These are phyloP conservation scores for Hemicrepidius hirtus DNA, from an alignment of 2,888 invertebrate genomes.

Conservation along the genomic window DNA sequence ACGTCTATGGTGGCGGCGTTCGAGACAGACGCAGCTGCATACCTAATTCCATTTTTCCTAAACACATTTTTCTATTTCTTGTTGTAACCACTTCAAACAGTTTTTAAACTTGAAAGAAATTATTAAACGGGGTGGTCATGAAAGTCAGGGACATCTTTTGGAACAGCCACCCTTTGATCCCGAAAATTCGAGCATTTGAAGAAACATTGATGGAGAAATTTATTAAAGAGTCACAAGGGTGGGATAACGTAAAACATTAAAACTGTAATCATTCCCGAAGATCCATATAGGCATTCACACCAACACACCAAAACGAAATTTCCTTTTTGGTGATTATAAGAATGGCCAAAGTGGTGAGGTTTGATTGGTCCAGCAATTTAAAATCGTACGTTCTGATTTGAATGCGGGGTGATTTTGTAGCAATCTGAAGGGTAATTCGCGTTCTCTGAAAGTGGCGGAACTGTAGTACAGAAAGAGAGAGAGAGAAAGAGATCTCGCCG, in stretches of 20 bases:
- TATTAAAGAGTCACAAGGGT: too few relatives aligned
- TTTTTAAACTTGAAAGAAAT: background rate
- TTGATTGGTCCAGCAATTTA: background rate
- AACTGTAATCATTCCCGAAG: too few relatives aligned
- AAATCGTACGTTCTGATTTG: constrained; percentile 19
- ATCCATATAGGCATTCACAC: too few relatives aligned
- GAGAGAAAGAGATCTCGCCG: constrained; percentile 48
- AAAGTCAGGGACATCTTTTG: too few relatives aligned
- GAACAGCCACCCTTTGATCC: too few relatives aligned
- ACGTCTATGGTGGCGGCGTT: constrained; percentile 39
- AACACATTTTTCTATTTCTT: background rate
- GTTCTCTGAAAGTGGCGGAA: constrained; percentile 37
- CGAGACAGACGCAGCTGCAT: constrained; percentile 25
- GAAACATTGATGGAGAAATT: too few relatives aligned
- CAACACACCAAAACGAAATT: too few relatives aligned
- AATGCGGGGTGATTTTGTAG: constrained; percentile 16
- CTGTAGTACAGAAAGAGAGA: too few relatives aligned
- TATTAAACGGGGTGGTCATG: too few relatives aligned
- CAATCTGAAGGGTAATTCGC: constrained; percentile 40
- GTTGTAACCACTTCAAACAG: background rate
- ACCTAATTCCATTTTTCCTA: constrained; percentile 12
- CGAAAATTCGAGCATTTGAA: too few relatives aligned
- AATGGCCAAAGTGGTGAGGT: background rate
- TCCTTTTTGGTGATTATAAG: too few relatives aligned
- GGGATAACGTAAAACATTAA: too few relatives aligned